Evolutionary conservation across 2,113 vertebrate genomes (phyloP).

Genomic region (Carassius carassius): DNA sequence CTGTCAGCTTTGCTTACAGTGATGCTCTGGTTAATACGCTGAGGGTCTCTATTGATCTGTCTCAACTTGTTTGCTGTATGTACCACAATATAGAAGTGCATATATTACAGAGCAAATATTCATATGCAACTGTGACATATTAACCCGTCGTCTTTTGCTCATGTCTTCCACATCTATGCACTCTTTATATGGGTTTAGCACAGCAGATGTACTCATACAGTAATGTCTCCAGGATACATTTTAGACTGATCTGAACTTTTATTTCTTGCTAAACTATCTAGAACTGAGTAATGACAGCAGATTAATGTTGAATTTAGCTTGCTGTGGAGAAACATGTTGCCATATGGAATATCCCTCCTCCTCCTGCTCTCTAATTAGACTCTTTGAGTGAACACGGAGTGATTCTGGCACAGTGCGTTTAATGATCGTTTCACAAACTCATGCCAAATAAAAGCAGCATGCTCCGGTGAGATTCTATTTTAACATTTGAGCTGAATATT

Average conservation of each 20-base stretch:
- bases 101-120: not conserved
- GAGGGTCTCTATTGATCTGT: not conserved
- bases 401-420: slow-evolving; percentile 42
- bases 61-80: slow-evolving; percentile 9
- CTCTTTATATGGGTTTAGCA: not conserved
- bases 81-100: not conserved
- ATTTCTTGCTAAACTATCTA: not conserved
- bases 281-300: not conserved
- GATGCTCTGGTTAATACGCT: not conserved
- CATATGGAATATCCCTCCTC: slow-evolving; percentile 44
- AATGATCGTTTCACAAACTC: slow-evolving; percentile 24
- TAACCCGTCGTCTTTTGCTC: not conserved
- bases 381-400: slow-evolving; percentile 46
- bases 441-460: slow-evolving; percentile 47
- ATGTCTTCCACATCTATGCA: not conserved
- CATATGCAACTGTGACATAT: not conserved
- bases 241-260: not conserved
- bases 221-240: not conserved
- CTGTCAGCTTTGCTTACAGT: slow-evolving; percentile 25
- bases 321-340: slow-evolving; percentile 37
- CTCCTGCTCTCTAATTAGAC: slow-evolving; percentile 18
- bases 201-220: too few relatives aligned
- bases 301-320: not conserved
- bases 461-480: slow-evolving; percentile 8
- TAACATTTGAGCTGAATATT: not conserved